Evolutionary conservation across 2,888 invertebrate genomes (phyloP), one percentile per base, ranked within the genome.

Genomic region (Oithona nana): DNA sequence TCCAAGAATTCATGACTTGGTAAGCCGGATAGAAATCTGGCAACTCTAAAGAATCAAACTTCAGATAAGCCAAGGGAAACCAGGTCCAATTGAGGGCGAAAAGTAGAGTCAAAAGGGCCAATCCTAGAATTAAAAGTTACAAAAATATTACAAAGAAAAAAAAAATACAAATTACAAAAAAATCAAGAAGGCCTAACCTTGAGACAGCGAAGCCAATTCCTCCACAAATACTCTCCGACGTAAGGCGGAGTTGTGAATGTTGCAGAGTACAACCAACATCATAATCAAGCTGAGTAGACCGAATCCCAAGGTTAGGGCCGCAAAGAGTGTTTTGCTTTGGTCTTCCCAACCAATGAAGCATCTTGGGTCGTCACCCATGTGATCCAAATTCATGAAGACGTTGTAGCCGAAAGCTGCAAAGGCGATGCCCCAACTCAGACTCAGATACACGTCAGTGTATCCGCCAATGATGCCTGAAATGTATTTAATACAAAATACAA

Each of bases 1-100:
- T 64, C 48, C 63, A 60, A 0, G 66, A 63, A 49, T 66, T 66
- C 13, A 65, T 50, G 8, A 66, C 65, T 64, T 67, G 66, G 63
- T 66, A 67, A 31, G 66, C 64, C 8, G 67, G 65, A 50, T 66
- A 66, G 64, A 66, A 66, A 52, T 65, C 61, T 6, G 64, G 64
- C 16, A 39, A 39, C 1, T 64, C 31, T 4, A 13, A 48, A 26
- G 59, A 50, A 16, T 55, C 63, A 13, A 63, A 58, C 1, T 52
- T 31, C 11, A 67, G 24, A 55, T 66, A 67, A 28, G 66, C 59
- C n/a, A 66, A 54, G 1, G 66, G 50, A 26, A 63, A 66, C 28
- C 66, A 65, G 3, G 52, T 55, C 67, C 67, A 67, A 24, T 66
- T 67, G 29, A 64, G 8, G 31, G 61, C 63, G 56, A 66, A 66